Evolutionary conservation across 2,797 vertebrate genomes (phyloP), one percentile per base, ranked within the genome.

Genomic region (Sebastes umbrosus): DNA sequence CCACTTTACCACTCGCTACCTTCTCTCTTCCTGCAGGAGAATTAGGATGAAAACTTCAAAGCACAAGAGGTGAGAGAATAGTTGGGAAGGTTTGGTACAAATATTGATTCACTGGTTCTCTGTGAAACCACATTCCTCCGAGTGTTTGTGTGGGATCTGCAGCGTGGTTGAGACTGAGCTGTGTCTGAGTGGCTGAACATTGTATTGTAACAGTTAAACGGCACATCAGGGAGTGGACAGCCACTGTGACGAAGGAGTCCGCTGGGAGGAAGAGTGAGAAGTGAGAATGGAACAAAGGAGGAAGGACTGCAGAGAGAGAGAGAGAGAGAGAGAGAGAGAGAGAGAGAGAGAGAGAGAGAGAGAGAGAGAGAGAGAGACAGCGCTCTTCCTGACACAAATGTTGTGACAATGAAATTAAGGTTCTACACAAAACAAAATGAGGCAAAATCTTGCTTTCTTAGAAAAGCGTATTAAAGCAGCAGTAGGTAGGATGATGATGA

Each of bases 1-100:
- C 91, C 89, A 92, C 84, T 95, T 95, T 90, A 69, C 52, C 66
- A 67, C 62, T 58, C 59, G 3, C 64, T 60, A 71, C 79, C 69
- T 76, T 71, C 73, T 66, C 75, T 25, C 72, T 63, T 25, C 18
- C 32, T 71, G 67, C 16, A 72, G 72, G 14, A 72, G 71, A 68
- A 20, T 52, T 11, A 69, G 59, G 31, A 69, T 55, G 32, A 32
- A 55, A 82, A 75, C 54, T 60, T 43, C 65, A 78, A 83, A 63
- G 67, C 32, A 75, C 39, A 63, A 10, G 73, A 78, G 62, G 27
- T 50, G 75, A 77, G 58, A 72, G 66, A 50, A 76, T 20, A 43
- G 67, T 46, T 22, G 7, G 70, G 59, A 75, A 77, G 73, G 46
- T 75, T 39, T 31, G 64, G 31, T 10, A 20, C 8, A 82, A 83